phyloP scores from a whole-genome alignment of 1,140 invertebrate species.

The Acyrthosiphon pisum region DNA sequence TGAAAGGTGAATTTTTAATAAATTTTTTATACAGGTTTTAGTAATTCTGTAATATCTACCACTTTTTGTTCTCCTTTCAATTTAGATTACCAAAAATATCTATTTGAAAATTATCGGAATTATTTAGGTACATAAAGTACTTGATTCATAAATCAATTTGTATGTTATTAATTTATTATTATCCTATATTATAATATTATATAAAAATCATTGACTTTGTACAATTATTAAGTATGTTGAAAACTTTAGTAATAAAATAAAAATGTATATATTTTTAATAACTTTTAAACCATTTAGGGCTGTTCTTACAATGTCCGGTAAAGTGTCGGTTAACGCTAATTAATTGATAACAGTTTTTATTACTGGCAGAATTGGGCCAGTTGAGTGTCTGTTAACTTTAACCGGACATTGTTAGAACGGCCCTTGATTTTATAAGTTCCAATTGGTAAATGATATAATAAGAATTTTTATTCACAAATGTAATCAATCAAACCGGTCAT shows the following conservation, averaged over 20 bases:
- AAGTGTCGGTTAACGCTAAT: no score
- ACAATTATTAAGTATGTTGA: not conserved
- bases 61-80: not conserved
- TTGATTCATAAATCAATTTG: not conserved
- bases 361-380: no score
- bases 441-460: not conserved
- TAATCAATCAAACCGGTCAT: not conserved
- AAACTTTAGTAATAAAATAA: not conserved
- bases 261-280: not conserved
- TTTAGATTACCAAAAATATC: slow-evolving; percentile 1
- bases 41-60: slow-evolving; percentile 1
- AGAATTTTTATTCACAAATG: not conserved
- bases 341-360: no score
- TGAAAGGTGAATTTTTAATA: not conserved
- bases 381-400: no score
- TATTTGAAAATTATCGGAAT: not conserved
- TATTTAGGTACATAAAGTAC: not conserved
- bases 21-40: not conserved
- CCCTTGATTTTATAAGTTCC: not conserved
- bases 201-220: not conserved
- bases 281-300: not conserved
- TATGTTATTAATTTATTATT: slow-evolving; percentile 2
- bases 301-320: no score
- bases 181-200: not conserved
- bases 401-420: no score